Conservation (phyloP, 2,113 vertebrate species). For the Malaclemys terrapin region DNA sequence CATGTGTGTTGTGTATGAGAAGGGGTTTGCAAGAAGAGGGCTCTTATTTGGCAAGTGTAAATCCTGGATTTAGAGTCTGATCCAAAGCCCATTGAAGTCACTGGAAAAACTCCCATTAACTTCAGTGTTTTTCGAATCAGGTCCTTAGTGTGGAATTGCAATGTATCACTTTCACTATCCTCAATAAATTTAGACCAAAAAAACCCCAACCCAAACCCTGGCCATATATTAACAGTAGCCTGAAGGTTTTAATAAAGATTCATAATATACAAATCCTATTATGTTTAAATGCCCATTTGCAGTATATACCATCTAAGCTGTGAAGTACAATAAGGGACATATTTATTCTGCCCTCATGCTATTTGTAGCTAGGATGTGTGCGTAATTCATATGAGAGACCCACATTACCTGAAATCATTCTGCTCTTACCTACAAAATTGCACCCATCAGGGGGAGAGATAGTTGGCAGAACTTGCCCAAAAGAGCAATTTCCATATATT, state of each 20-base stretch:
- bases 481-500: not conserved
- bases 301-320: not conserved
- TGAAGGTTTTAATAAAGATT: not conserved
- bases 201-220: not conserved
- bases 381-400: not conserved
- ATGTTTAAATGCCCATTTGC: not conserved
- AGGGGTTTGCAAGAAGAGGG: not conserved
- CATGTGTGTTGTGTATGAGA: not conserved
- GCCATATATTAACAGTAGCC: not conserved
- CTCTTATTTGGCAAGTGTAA: not conserved
- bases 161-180: not conserved
- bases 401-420: rapidly evolving
- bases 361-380: rapidly evolving
- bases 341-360: not conserved
- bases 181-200: not conserved
- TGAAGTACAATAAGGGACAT: not conserved
- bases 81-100: not conserved
- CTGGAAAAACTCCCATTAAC: not conserved
- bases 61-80: not conserved
- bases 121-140: not conserved
- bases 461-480: not conserved
- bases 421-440: not conserved
- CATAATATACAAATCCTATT: not conserved
- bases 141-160: not conserved
- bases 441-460: not conserved